Evolutionary conservation across 2,797 vertebrate genomes (phyloP), one percentile per base, ranked within the genome.

Genomic region (Lepidocolaptes lacrymiger): DNA sequence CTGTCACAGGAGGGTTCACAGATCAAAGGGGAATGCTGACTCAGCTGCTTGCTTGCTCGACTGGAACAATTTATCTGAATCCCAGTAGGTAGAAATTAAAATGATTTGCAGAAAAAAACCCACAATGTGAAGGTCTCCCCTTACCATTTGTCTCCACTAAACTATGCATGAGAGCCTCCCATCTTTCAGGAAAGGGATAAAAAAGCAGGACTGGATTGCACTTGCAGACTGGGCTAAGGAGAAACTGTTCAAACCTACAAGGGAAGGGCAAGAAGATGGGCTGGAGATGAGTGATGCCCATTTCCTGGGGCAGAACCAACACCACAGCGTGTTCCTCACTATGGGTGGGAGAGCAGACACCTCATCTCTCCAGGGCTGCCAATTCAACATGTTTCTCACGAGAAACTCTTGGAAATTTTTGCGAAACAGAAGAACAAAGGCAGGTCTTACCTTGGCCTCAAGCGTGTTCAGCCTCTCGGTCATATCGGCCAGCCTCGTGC

Each of bases 361-460:
- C 22, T 58, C 7, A 64, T 36, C 32, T 51, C 52, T 63, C 62
- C 76, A 68, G 30, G 19, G 43, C 36, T 78, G 54, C 39, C 68
- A 80, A 39, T 11, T 71, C 1, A 0, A 22, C 8, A 2, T 3
- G 14, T 41, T 37, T 20, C 51, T 51, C 34, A 63, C 6, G 7
- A 34, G 32, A 43, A 24, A 19, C 34, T 48, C 44, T 39, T 49
- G 24, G 32, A 10, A 77, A 21, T 23, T 12, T 75, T 49, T 39
- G 27, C 15, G 49, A 32, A 74, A 32, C 7, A 49, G 68, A 37
- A 72, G 32, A 14, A 63, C 1, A 63, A 91, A 85, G 67, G 26
- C 28, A 41, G 62, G 37, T 48, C 97, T 98, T 96, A 98, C 98
- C 98, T 98, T 98, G 83, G 98, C 97, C 96, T 98, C 98, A 43